Base-by-base conservation (phyloP, 2,113 vertebrate genomes). In the Nesospiza acunhae region DNA sequence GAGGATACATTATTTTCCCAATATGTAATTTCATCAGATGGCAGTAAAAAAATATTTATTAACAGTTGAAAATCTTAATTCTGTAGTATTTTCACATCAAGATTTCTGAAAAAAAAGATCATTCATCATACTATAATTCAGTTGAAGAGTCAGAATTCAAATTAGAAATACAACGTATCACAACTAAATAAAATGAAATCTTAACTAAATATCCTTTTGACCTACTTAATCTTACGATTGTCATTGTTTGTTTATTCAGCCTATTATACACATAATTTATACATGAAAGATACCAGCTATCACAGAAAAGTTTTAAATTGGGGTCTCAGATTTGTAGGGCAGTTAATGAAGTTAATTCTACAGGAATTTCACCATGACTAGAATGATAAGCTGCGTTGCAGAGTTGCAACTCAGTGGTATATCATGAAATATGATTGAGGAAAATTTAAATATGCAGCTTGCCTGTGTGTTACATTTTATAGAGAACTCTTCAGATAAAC, bases 331-430 rank as follows among this genome's bases (percentile, higher is more conserved):
- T 87, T 91, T 67, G 21, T 95, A 70, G 55, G 10, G 19, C 69
- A 92, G 64, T 85, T 24, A 74, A 10, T 75, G 17, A 91, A 86
- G 44, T 77, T 53, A 90, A 66, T 91, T 95, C 67, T 94, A 56
- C 1, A 24, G 79, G 39, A 93, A 77, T 84, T 73, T 92, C 33
- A 4, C 35, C 50, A 4, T 67, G 47, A 41, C 22, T 58, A 37
- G 31, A 15, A 11, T 4, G 16, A 10, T 39, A 50, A 52, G 6
- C 16, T 58, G 31, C 27, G 35, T 69, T 69, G 21, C 33, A 37
- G 8, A 52, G 26, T 78, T 77, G 50, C 6, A 42, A 3, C 15
- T 79, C 47, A 37, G 46, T 52, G 41, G 9, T 56, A 6, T 70
- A 26, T 41, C 13, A 11, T 46, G 39, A 89, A 63, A 84, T 12